These are phyloP conservation scores for Epistrophella euchroma DNA, from an alignment of 2,888 invertebrate genomes.

Conservation along the genomic window DNA sequence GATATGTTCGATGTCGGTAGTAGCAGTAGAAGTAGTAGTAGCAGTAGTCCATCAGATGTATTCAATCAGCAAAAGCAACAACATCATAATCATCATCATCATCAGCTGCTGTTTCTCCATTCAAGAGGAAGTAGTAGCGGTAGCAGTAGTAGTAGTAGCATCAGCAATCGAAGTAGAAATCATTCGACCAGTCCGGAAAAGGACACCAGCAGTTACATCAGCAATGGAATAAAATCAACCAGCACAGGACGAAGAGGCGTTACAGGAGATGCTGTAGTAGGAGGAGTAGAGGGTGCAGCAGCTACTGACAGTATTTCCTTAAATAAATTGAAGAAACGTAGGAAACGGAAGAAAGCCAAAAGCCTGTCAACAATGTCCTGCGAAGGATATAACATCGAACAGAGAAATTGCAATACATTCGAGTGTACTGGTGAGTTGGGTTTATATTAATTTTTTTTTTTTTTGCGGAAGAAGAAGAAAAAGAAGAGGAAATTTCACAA, in stretches of 20 bases:
- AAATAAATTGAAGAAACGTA: constrained; percentile 74
- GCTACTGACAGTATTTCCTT: constrained; percentile 39
- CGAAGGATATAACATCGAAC: constrained; percentile 84
- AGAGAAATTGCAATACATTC: constrained; percentile 83
- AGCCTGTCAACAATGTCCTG: constrained; percentile 82
- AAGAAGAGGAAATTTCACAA: neutral
- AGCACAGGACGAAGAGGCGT: neutral
- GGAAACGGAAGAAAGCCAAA: constrained; percentile 79
- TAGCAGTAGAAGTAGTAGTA: constrained; percentile 35
- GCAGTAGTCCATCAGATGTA: constrained; percentile 55
- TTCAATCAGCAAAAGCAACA: constrained; percentile 73
- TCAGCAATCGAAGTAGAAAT: constrained; percentile 46
- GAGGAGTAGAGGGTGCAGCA: constrained; percentile 73
- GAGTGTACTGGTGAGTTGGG: constrained; percentile 82
- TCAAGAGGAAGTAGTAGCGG: constrained; percentile 51
- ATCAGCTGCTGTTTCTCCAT: constrained; percentile 54
- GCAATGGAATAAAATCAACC: constrained; percentile 63
- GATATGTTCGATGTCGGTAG: constrained; percentile 57
- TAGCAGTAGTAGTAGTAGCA: constrained; percentile 11
- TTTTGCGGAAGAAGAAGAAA: neutral
- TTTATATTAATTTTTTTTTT: neutral
- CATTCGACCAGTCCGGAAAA: constrained; percentile 65
- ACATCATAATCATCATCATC: constrained; percentile 67
- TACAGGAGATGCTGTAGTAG: neutral
- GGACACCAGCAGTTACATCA: constrained; percentile 56